Conservation (phyloP, 64 coral and sea anemone genomes). For the Dendronephthya gigantea region DNA sequence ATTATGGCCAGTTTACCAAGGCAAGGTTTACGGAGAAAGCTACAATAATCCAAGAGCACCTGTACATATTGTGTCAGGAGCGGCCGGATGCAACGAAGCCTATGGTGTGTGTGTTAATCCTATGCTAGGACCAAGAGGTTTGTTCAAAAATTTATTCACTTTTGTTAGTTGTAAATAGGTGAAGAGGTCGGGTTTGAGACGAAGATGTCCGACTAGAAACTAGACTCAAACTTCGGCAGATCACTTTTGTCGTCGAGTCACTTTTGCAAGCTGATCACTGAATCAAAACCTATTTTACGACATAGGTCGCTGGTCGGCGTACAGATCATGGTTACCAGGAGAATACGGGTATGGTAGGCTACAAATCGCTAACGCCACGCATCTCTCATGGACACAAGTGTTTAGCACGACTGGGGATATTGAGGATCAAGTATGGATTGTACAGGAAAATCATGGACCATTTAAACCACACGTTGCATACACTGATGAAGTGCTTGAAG, state of each 20-base stretch:
- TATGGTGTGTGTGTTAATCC: conserved; percentile 63
- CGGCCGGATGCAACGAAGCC: conserved; percentile 65
- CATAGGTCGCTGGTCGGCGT: conserved; percentile 66
- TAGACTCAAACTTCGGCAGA: no score
- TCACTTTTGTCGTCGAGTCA: no score
- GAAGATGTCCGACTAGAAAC: no score
- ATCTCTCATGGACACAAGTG: conserved; percentile 65
- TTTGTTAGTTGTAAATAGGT: no score
- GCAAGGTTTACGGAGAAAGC: conserved; percentile 45
- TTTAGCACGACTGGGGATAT: conserved; percentile 43
- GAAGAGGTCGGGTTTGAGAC: no score
- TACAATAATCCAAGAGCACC: conserved; percentile 59
- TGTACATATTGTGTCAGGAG: conserved; percentile 60
- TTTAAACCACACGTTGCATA: conserved; percentile 28
- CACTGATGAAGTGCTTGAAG: neutral
- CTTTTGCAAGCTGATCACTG: no score
- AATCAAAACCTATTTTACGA: neutral
- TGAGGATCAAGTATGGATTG: conserved; percentile 56
- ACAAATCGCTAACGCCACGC: conserved; percentile 49
- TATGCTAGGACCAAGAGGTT: conserved; percentile 61
- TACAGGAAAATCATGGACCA: conserved; percentile 65
- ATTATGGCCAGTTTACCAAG: conserved; percentile 65
- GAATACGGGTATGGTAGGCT: conserved; percentile 54
- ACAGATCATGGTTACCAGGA: conserved; percentile 65
- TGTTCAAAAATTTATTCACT: neutral